Percentiles rank a stretch among this genome's conserved stretches.
Evolutionary conservation across 2,797 vertebrate species (phyloP).

Genomic region (Sebastes umbrosus): DNA sequence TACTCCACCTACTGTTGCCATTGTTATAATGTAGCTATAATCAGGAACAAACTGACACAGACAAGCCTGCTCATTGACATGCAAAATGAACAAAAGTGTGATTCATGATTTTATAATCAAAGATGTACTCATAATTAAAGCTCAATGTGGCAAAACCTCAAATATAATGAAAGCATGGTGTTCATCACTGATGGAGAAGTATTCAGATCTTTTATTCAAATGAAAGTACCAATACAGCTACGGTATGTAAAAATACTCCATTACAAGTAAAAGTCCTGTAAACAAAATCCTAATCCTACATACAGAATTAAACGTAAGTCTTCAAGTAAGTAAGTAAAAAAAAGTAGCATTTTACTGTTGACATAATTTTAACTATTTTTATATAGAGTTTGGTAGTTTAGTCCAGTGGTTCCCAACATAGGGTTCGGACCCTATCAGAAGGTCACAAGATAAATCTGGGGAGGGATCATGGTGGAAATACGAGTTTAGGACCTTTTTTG

Average conservation of each 20-base stretch:
- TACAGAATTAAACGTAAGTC: no score
- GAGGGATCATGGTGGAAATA: background rate
- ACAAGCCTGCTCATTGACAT: background rate
- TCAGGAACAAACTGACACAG: constrained; percentile 16
- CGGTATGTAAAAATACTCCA: background rate
- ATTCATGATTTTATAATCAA: background rate
- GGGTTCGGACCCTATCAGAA: background rate
- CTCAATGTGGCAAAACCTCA: background rate
- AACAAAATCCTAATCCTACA: background rate
- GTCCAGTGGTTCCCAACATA: background rate
- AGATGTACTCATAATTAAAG: background rate
- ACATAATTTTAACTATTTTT: background rate
- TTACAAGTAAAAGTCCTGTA: background rate
- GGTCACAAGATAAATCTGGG: background rate
- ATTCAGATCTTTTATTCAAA: background rate
- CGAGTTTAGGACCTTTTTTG: background rate
- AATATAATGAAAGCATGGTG: background rate
- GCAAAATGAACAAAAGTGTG: background rate
- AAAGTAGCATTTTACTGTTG: background rate
- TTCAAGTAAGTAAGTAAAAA: background rate
- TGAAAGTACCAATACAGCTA: background rate
- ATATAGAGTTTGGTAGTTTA: background rate
- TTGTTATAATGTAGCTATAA: constrained; percentile 45
- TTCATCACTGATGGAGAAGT: background rate
- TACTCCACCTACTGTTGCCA: constrained; percentile 51